A percentile compares a stretch with the other conserved stretches of the same genome.
Conservation (phyloP, 2,888 invertebrate genomes). For the Tenthredo amoena region DNA sequence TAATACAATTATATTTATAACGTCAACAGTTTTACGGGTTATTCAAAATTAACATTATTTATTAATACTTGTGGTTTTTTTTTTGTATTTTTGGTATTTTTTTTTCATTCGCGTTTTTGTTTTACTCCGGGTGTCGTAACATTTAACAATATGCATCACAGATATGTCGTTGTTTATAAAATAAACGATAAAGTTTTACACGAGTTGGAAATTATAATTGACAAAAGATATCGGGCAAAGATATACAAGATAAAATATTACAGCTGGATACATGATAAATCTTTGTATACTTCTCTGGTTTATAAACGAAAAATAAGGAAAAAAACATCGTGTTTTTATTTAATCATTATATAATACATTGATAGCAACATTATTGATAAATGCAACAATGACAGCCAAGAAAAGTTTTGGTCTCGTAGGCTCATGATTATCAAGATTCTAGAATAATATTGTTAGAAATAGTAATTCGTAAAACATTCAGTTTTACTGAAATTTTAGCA, state of each 20-base stretch:
- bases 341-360: background rate
- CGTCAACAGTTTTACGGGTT: slow-evolving; percentile 39
- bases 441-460: background rate
- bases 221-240: background rate
- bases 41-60: slow-evolving; percentile 45
- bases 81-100: slow-evolving; percentile 13
- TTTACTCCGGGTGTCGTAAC: slow-evolving; percentile 50
- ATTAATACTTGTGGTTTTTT: slow-evolving; percentile 60
- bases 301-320: background rate
- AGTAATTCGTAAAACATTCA: background rate
- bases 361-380: background rate
- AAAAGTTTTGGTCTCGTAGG: slow-evolving; percentile 27
- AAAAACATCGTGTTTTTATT: background rate
- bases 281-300: background rate
- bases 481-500: background rate
- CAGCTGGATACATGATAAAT: background rate
- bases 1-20: slow-evolving; percentile 27
- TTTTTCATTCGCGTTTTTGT: background rate
- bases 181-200: slow-evolving; percentile 28
- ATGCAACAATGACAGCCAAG: slow-evolving; percentile 11
- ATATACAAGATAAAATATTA: background rate
- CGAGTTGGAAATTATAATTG: background rate
- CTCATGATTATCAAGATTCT: slow-evolving; percentile 1
- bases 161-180: slow-evolving; percentile 71
- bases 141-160: slow-evolving; percentile 69